These are phyloP conservation scores for Bugulina stolonifera DNA, from an alignment of 2,888 invertebrate species.

Conservation along the genomic window DNA sequence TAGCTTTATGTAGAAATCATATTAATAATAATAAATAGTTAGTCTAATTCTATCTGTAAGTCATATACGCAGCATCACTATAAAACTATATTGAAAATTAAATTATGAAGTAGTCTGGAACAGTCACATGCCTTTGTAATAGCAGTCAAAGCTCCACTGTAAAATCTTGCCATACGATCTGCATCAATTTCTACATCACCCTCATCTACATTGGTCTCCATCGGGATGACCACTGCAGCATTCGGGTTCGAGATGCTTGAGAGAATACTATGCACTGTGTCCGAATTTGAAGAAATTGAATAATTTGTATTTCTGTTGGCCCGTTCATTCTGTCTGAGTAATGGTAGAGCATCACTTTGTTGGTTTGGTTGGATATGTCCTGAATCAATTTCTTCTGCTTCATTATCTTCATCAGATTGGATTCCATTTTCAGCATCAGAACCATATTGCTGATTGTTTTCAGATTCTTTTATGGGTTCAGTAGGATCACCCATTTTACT, in stretches of 20 bases:
- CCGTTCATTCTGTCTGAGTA: not conserved
- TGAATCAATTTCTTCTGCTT: slow-evolving; percentile 9
- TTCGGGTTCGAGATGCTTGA: slow-evolving; percentile 17
- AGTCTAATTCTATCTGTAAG: no score
- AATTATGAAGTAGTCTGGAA: not conserved
- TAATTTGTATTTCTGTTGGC: not conserved
- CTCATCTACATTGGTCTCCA: not conserved
- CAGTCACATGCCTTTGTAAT: not conserved
- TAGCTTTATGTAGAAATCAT: no score
- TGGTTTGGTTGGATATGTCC: not conserved
- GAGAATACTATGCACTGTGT: slow-evolving; percentile 18
- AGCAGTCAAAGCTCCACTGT: slow-evolving; percentile 10
- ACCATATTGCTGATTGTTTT: not conserved
- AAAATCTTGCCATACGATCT: slow-evolving; percentile 11
- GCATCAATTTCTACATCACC: slow-evolving; percentile 9
- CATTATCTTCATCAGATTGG: not conserved
- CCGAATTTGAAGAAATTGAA: not conserved
- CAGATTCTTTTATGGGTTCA: not conserved
- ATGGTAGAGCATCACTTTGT: not conserved
- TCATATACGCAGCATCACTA: no score
- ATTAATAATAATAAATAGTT: no score
- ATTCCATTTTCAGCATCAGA: not conserved
- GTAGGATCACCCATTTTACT: slow-evolving; percentile 18
- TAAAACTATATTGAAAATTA: no score
- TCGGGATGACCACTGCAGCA: slow-evolving; percentile 19